Evolutionary conservation across 2,113 vertebrate species (phyloP).

Genomic region (Cebidichthys violaceus): DNA sequence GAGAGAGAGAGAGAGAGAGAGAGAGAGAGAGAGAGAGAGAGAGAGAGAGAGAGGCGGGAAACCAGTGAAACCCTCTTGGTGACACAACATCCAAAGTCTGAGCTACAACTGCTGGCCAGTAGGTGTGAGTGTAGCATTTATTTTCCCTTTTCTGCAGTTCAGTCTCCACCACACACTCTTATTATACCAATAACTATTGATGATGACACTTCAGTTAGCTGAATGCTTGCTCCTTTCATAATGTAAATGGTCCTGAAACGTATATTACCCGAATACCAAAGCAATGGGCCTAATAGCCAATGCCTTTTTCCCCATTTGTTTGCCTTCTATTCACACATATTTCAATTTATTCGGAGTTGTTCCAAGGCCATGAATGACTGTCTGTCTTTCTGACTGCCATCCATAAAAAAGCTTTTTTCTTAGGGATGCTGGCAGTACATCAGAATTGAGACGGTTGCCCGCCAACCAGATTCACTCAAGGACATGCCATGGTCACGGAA

Average conservation of each 20-base stretch:
- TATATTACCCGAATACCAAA: background rate
- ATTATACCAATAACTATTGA: background rate
- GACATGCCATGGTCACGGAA: constrained; percentile 19
- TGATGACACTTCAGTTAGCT: background rate
- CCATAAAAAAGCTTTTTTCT: background rate
- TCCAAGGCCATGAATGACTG: constrained; percentile 3
- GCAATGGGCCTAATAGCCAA: background rate
- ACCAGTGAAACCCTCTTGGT: background rate
- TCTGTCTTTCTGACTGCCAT: background rate
- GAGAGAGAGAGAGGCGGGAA: background rate
- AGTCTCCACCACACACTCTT: background rate
- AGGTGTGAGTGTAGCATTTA: constrained; percentile 71
- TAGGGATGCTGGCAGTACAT: background rate
- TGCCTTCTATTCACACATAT: background rate
- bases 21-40: background rate
- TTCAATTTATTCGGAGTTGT: background rate
- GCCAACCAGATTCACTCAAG: constrained; percentile 14
- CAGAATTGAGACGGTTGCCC: background rate
- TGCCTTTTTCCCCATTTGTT: background rate
- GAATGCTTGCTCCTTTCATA: background rate
- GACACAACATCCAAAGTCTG: constrained; percentile 1
- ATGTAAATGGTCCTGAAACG: background rate
- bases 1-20: background rate
- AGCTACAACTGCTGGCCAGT: constrained; percentile 48
- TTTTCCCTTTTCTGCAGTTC: background rate